Base-by-base conservation (phyloP, 1,140 invertebrate genomes). In the Microplitis mediator region DNA sequence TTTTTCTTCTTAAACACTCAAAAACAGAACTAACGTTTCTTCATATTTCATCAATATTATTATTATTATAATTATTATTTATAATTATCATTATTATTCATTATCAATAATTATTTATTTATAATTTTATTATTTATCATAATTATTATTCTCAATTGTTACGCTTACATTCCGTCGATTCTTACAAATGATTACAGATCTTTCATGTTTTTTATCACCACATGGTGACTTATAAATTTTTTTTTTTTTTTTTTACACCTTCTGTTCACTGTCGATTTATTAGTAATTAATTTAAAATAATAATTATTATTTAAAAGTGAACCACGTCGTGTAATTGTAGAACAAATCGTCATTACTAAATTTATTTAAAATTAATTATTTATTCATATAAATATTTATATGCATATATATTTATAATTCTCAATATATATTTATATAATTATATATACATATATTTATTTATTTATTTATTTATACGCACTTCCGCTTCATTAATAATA, bases 21-120 rank as follows among this genome's bases (percentile, higher is more conserved):
- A 79, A 79, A 79, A 81, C 76, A 75, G 72, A 81, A 81, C 77
- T 81, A 81, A 79, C 61, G 64, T 73, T 52, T 73, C 62, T 54
- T 32, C 66, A 61, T 39, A 56, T 66, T 65, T 23, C 23, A 23
- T 23, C 23, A 13, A 65, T 71, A 13, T 54, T 54, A 52, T 62
- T 62, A 23, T 69, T 69, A 45, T 71, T 36, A 23, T 51, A 54
- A 54, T 67, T 54, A 14, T 13, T 67, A 34, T 34, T 32, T 60
- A 23, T 60, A 31, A 31, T 60, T 60, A 56, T 16, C 16, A 23
- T 23, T 14, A 56, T 56, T 56, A 56, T 14, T 56, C 5, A 14
- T 56, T 56, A 56, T 56, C 11, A 45, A 9, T 45, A 45, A 45
- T 45, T 45, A 45, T 45, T 45, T 9, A 45, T 45, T 45, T 45